These are phyloP conservation scores for Styela plicata DNA, from an alignment of 23 tunicate species.

Conservation along the genomic window DNA sequence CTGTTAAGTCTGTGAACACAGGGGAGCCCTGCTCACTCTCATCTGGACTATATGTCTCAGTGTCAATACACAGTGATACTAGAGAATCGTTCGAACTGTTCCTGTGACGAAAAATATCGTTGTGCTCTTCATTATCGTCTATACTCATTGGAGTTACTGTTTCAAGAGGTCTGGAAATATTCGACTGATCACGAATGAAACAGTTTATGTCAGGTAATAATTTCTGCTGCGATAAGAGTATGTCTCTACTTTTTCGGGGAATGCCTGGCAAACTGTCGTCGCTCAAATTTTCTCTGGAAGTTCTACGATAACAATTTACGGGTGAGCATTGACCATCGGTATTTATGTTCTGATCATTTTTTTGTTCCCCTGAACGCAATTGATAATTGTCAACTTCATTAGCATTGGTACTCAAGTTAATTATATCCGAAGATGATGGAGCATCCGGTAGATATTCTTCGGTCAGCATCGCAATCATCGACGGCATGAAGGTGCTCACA, in stretches of 20 bases:
- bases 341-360: neutral
- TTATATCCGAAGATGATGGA: neutral
- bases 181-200: neutral
- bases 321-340: neutral
- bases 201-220: conserved; percentile 10
- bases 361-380: neutral
- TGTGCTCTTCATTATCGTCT: neutral
- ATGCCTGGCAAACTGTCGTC: neutral
- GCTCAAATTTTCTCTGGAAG: neutral
- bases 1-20: neutral
- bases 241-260: conserved; percentile 2
- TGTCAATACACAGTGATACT: neutral
- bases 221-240: conserved; percentile 5
- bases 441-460: neutral
- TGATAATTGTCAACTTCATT: neutral
- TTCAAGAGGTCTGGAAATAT: neutral
- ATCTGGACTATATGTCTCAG: neutral
- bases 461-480: conserved; percentile 16
- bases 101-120: neutral
- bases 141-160: neutral
- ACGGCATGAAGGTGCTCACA: neutral
- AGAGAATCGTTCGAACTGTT: neutral
- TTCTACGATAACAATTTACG: conserved; percentile 4
- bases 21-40: neutral
- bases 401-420: neutral